Evolutionary conservation across 2,888 invertebrate genomes (phyloP), one percentile per base, ranked within the genome.

Genomic region (Venustoraphidia nigricollis): DNA sequence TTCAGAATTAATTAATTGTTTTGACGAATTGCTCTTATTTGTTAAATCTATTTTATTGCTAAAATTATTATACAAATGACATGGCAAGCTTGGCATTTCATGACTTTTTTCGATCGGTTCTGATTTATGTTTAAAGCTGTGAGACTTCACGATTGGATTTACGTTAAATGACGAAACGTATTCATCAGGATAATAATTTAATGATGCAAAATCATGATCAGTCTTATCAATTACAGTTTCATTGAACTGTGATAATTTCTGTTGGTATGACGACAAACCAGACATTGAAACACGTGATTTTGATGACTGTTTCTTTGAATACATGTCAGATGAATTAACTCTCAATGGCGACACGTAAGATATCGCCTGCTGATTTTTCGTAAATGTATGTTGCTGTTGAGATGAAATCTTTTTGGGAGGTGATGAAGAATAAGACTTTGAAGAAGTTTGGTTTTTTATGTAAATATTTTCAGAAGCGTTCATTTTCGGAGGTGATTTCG

Each of bases 101-200:
- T 65, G 70, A 51, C 71, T 72, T 27, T 27, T 27, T 27, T 27
- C 27, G 27, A 27, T 27, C 27, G 69, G 66, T 3, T 71, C 11
- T 43, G 34, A 34, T 35, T 44, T 45, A 40, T 45, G 35, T 73
- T 57, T 76, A 64, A 84, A 83, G 58, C 83, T 84, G 53, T 81
- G 80, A 2, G 83, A 81, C 61, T 84, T 84, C 45, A 79, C 75
- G 27, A 83, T 74, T 17, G 77, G 73, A 62, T 75, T 36, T 43
- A 76, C 53, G 72, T 68, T 35, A 70, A 64, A 58, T 27, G 27
- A 27, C 27, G 27, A 27, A 27, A 27, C 27, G 27, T 27, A 27
- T 44, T 55, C 54, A 14, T 59, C 57, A 9, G 53, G 53, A 10
- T 58, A 57, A 46, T 66, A 63, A 27, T 62, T 65, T 35, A 67